These are phyloP conservation scores for Oreohelix idahoensis DNA, from an alignment of 1,140 invertebrate species.

Conservation along the genomic window DNA sequence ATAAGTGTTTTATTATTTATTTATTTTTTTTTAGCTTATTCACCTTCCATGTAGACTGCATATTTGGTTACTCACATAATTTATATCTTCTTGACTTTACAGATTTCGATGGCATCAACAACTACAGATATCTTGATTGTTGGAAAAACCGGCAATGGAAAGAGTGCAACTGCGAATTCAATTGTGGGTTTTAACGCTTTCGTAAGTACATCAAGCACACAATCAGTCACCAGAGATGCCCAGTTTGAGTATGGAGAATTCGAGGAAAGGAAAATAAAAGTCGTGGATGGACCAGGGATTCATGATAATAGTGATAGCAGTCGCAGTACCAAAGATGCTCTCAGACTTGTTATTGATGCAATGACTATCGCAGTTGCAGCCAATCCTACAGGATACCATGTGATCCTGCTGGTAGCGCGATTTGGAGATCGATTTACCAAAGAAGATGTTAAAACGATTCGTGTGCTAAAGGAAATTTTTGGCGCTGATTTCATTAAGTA, in stretches of 20 bases:
- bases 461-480: neutral
- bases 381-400: neutral
- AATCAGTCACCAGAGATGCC: neutral
- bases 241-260: neutral
- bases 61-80: too few relatives aligned
- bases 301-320: neutral
- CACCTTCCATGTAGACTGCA: too few relatives aligned
- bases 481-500: neutral
- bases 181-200: neutral
- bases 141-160: neutral
- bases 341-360: neutral
- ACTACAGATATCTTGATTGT: neutral
- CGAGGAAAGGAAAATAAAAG: neutral
- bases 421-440: neutral
- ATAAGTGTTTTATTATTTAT: too few relatives aligned
- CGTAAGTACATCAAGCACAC: neutral
- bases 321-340: neutral
- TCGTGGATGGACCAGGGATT: constrained; percentile 9
- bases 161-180: neutral
- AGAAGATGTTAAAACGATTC: neutral
- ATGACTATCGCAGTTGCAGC: neutral
- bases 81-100: too few relatives aligned
- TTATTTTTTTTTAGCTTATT: too few relatives aligned
- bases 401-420: neutral
- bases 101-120: too few relatives aligned